Evolutionary conservation across 1,140 invertebrate species (phyloP).

Genomic region (Hesperophylax magnus): DNA sequence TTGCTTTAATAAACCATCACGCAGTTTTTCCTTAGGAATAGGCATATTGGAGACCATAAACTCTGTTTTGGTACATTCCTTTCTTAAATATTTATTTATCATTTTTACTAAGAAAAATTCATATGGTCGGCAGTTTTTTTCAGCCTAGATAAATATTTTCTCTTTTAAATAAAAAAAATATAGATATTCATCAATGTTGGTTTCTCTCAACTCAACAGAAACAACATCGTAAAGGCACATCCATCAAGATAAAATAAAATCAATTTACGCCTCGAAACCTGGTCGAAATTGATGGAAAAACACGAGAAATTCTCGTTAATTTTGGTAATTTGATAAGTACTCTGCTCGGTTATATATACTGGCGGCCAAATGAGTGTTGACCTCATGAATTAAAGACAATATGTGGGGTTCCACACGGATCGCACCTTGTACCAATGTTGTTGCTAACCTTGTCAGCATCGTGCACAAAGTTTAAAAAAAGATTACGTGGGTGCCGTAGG

Average conservation of each 20-base stretch:
- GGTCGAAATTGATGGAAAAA: slow-evolving; percentile 15
- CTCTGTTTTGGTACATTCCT: no score
- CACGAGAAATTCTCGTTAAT: slow-evolving; percentile 2
- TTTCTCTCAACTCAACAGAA: background rate
- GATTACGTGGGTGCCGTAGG: background rate
- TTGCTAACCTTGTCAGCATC: background rate
- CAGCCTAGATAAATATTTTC: background rate
- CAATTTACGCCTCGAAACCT: slow-evolving; percentile 32
- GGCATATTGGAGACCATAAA: no score
- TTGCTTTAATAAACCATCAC: no score
- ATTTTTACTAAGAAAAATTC: no score
- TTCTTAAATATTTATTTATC: no score
- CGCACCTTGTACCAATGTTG: background rate
- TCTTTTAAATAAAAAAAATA: background rate
- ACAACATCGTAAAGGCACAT: slow-evolving; percentile 2
- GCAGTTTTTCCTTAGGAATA: no score
- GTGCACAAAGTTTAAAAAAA: background rate
- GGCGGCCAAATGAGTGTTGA: background rate
- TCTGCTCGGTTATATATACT: background rate
- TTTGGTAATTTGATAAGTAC: slow-evolving; percentile 21
- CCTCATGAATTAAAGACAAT: background rate
- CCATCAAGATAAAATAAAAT: slow-evolving; percentile 24
- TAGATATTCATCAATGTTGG: no score
- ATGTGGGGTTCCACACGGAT: background rate
- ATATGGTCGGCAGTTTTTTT: no score